phyloP scores from a whole-genome alignment of 2,113 vertebrate genomes.

The Myxocyprinus asiaticus region DNA sequence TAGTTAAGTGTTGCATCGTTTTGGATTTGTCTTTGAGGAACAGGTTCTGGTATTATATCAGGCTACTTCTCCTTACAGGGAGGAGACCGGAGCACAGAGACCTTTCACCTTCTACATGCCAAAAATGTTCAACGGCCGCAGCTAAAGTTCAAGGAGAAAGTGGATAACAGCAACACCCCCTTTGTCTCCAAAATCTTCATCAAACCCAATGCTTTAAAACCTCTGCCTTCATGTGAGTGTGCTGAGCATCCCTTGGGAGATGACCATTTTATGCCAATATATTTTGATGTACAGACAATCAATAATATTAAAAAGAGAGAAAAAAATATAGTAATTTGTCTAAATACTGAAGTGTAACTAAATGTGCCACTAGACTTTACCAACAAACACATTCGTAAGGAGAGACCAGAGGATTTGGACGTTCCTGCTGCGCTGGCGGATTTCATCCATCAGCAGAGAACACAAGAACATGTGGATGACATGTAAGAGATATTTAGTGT shows the following conservation, averaged over 20 bases:
- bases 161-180: conserved; percentile 96
- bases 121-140: conserved; percentile 92
- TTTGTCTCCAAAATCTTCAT: conserved; percentile 91
- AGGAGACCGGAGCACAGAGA: conserved; percentile 77
- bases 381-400: conserved; percentile 79
- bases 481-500: conserved; percentile 76
- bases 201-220: conserved; percentile 90
- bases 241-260: neutral
- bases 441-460: conserved; percentile 93
- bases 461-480: conserved; percentile 86
- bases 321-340: neutral
- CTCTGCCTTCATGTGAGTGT: conserved; percentile 86
- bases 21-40: neutral
- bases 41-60: conserved; percentile 4
- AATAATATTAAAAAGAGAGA: too few relatives aligned
- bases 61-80: conserved; percentile 66
- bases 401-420: conserved; percentile 88
- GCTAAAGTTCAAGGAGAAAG: conserved; percentile 90
- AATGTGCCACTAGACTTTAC: conserved; percentile 74
- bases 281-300: neutral
- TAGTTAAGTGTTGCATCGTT: conserved; percentile 33
- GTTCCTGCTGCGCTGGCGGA: conserved; percentile 92
- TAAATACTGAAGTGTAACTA: neutral
- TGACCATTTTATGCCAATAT: neutral
- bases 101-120: conserved; percentile 89